Percentiles rank a stretch among this genome's conserved stretches.
Conservation (phyloP, 2,888 invertebrate species). For the Oeneis ivallda region DNA sequence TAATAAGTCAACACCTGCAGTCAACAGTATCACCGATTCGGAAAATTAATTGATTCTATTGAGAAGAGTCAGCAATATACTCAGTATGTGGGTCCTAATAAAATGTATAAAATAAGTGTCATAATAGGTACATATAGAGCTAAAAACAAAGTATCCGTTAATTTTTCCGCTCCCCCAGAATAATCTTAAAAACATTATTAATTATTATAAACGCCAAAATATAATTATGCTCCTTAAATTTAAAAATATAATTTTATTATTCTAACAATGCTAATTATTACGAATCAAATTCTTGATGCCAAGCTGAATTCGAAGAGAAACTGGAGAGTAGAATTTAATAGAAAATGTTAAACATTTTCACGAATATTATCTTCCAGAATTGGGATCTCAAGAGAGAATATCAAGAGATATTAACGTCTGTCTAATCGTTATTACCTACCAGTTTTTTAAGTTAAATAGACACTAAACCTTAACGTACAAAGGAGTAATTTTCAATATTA, state of each 20-base stretch:
- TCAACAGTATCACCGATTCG: too few species aligned
- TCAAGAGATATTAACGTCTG: neutral
- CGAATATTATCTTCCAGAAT: neutral
- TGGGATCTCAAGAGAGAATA: too few species aligned
- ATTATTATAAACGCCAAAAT: neutral
- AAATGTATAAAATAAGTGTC: too few species aligned
- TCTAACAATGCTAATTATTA: conserved; percentile 19
- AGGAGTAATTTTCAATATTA: too few species aligned
- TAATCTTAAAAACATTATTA: neutral
- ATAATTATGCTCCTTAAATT: conserved; percentile 5
- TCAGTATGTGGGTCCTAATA: too few species aligned
- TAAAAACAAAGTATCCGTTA: too few species aligned
- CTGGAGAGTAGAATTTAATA: neutral
- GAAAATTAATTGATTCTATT: too few species aligned
- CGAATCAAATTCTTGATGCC: conserved; percentile 11
- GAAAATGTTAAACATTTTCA: conserved; percentile 13
- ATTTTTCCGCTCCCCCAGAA: neutral
- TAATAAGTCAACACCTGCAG: too few species aligned
- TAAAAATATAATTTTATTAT: conserved; percentile 5
- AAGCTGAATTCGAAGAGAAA: conserved; percentile 1
- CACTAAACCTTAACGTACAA: too few species aligned
- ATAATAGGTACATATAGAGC: too few species aligned
- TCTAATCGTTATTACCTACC: neutral
- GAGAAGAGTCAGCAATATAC: too few species aligned
- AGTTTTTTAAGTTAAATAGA: too few species aligned